Base-by-base conservation (phyloP, 2,113 vertebrate species). In the Salvelinus alpinus region DNA sequence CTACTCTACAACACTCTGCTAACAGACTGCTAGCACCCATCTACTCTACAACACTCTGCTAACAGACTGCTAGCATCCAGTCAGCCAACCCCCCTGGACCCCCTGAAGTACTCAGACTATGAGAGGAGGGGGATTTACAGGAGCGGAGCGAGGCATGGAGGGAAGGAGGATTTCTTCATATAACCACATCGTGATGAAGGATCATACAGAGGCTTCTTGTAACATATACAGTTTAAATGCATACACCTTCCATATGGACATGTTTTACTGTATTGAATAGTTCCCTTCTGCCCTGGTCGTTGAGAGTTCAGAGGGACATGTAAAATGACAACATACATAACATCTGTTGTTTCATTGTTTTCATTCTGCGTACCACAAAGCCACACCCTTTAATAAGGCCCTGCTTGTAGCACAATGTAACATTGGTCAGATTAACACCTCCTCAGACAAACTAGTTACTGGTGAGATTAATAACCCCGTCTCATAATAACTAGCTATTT, bases 181-280 rank as follows among this genome's bases (percentile, higher is more conserved):
- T 18, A 54, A 54, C 51, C 5, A 14, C 38, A 44, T 44, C 8
- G 29, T 5, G 78, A 51, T 80, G 69, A 77, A 75, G 75, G 69
- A 82, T 78, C 25, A 71, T 8, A 12, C 18, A 72, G 77, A 83
- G 75, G 83, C 83, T 86, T 84, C 76, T n/a, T 73, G 71, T 77
- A 38, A 64, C 73, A 75, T 76, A 75, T 12, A 11, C 38, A 44
- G 38, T 44, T 48, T 78, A 72, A 29, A 85, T n/a, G 75, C 69
- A 76, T 59, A 80, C 82, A 80, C 13, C 73, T 79, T 80, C 84
- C 67, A 82, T 76, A 84, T 71, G 76, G 69, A 51, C 75, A 78
- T 88, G 89, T 91, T 91, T 84, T 87, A 90, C 82, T 88, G 78
- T 84, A 73, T 83, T 80, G 72, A 85, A 87, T 86, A 88, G 81